These are phyloP conservation scores for Aporophyla lueneburgensis DNA, from an alignment of 2,888 invertebrate genomes.

Conservation along the genomic window DNA sequence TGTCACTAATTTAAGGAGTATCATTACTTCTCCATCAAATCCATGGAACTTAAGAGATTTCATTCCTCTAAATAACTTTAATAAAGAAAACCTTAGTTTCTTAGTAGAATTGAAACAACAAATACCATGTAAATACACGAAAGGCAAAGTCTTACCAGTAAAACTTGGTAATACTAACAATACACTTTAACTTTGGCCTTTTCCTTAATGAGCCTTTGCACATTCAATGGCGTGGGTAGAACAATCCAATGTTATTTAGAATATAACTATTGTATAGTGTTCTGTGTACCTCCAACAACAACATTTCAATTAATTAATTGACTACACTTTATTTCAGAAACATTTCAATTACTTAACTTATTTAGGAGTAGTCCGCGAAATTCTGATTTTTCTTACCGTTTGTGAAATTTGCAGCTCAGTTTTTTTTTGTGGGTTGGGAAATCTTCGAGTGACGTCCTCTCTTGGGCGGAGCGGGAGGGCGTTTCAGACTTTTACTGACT, in stretches of 20 bases:
- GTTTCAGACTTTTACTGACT: too few species aligned
- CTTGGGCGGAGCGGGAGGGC: too few species aligned
- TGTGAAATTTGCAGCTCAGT: too few species aligned
- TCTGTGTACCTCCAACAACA: background rate
- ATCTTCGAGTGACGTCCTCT: too few species aligned
- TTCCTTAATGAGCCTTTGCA: conserved; percentile 32
- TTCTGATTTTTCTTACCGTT: too few species aligned
- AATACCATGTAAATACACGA: background rate
- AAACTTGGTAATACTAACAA: conserved; percentile 29
- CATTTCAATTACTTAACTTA: too few species aligned
- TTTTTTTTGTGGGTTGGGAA: too few species aligned
- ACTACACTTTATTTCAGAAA: background rate
- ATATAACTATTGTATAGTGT: conserved; percentile 20
- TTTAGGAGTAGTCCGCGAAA: too few species aligned
- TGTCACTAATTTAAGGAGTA: background rate
- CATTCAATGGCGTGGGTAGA: conserved; percentile 22
- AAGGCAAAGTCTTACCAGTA: conserved; percentile 1
- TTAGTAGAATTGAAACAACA: conserved; percentile 13
- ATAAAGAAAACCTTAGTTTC: conserved; percentile 7
- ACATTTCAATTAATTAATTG: conserved; percentile 29
- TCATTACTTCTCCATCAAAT: background rate
- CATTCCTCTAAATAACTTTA: background rate
- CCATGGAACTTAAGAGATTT: background rate
- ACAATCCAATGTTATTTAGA: conserved; percentile 24
- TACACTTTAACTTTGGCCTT: conserved; percentile 33